These are phyloP conservation scores for Chironomus tepperi DNA, from an alignment of 1,140 invertebrate genomes.

Conservation along the genomic window DNA sequence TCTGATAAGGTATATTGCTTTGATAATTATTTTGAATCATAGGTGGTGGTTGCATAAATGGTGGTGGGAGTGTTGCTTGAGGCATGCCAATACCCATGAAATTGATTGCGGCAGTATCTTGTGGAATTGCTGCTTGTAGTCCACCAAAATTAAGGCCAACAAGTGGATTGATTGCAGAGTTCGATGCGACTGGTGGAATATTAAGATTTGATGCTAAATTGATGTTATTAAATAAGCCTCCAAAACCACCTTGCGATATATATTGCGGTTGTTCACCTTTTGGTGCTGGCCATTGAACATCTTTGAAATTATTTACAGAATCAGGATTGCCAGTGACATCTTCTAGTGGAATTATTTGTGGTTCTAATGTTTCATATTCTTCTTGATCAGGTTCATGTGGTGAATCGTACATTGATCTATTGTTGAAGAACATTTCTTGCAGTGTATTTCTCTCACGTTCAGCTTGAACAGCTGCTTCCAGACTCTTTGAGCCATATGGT, in stretches of 20 bases:
- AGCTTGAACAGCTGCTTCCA: conserved; percentile 78
- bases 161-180: conserved; percentile 37
- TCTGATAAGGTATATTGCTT: background rate
- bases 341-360: conserved; percentile 76
- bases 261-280: conserved; percentile 47
- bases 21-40: conserved; percentile 5
- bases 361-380: conserved; percentile 62
- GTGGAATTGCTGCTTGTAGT: conserved; percentile 34
- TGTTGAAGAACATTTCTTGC: conserved; percentile 77
- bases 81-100: conserved; percentile 35
- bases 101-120: conserved; percentile 38
- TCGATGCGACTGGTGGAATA: conserved; percentile 39
- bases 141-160: conserved; percentile 37
- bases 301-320: conserved; percentile 64
- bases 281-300: conserved; percentile 71
- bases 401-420: conserved; percentile 77
- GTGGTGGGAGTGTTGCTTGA: conserved; percentile 28
- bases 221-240: conserved; percentile 41
- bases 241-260: conserved; percentile 31
- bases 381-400: conserved; percentile 79
- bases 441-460: conserved; percentile 74
- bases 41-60: background rate
- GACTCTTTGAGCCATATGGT: conserved; percentile 65
- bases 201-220: conserved; percentile 40
- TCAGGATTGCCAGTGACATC: conserved; percentile 74